Evolutionary conservation across 2,113 vertebrate genomes (phyloP).

Genomic region (Istiophorus platypterus): DNA sequence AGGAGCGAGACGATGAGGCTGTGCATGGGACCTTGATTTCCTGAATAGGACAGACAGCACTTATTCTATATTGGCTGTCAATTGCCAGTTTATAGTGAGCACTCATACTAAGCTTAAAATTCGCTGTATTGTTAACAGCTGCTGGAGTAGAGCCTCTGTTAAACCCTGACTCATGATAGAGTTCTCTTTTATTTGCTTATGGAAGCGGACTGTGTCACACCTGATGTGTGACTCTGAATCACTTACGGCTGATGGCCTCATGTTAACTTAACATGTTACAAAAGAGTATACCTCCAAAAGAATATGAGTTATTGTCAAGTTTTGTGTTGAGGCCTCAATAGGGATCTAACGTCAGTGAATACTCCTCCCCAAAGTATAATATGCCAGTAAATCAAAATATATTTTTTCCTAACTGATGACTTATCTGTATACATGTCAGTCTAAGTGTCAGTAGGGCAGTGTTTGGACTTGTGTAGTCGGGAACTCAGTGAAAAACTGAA

Average conservation of each 20-base stretch:
- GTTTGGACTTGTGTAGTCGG: slow-evolving; percentile 9
- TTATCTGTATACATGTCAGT: slow-evolving; percentile 34
- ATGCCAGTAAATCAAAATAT: slow-evolving; percentile 39
- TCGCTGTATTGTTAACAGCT: slow-evolving; percentile 57
- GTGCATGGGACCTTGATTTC: slow-evolving; percentile 50
- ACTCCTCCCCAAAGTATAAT: background rate
- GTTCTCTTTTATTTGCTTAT: slow-evolving; percentile 55
- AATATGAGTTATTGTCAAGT: slow-evolving; percentile 38
- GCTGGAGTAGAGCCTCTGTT: slow-evolving; percentile 27
- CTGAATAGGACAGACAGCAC: slow-evolving; percentile 27
- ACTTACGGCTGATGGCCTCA: slow-evolving; percentile 46
- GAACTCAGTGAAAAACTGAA: background rate
- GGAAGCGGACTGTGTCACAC: slow-evolving; percentile 46
- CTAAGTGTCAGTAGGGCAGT: background rate
- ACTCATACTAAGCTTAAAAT: slow-evolving; percentile 62
- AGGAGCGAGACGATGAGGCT: slow-evolving; percentile 29
- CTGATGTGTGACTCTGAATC: slow-evolving; percentile 63
- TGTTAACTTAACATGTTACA: slow-evolving; percentile 31
- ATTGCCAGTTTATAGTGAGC: slow-evolving; percentile 67
- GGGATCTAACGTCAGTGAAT: slow-evolving; percentile 40
- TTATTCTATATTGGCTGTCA: slow-evolving; percentile 60
- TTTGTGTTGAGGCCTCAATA: slow-evolving; percentile 3
- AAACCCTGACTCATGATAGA: slow-evolving; percentile 45
- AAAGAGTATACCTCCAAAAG: background rate
- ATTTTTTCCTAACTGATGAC: slow-evolving; percentile 30